phyloP scores from a whole-genome alignment of 2,888 invertebrate genomes.

The Eurytoma californica region DNA sequence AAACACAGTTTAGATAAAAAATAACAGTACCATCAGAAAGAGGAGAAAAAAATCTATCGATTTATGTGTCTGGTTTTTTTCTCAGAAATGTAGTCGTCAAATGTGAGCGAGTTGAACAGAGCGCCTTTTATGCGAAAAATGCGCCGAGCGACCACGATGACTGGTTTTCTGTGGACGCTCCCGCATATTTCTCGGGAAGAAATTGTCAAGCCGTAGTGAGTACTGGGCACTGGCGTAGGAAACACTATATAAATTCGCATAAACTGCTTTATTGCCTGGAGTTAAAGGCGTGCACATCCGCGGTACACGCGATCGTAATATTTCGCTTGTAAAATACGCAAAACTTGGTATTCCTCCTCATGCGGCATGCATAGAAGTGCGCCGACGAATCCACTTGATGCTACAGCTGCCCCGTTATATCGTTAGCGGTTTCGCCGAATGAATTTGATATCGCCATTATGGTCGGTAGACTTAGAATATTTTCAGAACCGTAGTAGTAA shows the following conservation, averaged over 20 bases:
- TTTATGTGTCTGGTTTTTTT: no score
- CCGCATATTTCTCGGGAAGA: conserved; percentile 62
- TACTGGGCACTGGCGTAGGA: conserved; percentile 29
- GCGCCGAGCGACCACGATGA: no score
- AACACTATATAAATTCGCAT: conserved; percentile 66
- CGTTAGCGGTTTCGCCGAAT: not conserved
- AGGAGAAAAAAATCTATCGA: no score
- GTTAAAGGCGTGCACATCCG: conserved; percentile 60
- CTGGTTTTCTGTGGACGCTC: no score
- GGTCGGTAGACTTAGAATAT: not conserved
- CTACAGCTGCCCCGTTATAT: not conserved
- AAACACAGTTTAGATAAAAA: no score
- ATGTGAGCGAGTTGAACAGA: no score
- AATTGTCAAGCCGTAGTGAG: not conserved
- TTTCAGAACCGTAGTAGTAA: no score
- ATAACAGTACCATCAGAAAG: no score
- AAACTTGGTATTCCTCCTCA: not conserved
- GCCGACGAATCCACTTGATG: not conserved
- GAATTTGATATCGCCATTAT: not conserved
- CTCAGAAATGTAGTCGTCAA: no score
- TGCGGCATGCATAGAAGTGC: not conserved
- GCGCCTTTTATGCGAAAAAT: no score
- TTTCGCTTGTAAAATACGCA: conserved; percentile 60
- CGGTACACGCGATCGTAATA: conserved; percentile 59
- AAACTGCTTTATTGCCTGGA: conserved; percentile 64